A percentile compares a stretch with the other conserved stretches of the same genome.
Conservation (phyloP, 2,888 invertebrate genomes). For the Melipona beecheii region DNA sequence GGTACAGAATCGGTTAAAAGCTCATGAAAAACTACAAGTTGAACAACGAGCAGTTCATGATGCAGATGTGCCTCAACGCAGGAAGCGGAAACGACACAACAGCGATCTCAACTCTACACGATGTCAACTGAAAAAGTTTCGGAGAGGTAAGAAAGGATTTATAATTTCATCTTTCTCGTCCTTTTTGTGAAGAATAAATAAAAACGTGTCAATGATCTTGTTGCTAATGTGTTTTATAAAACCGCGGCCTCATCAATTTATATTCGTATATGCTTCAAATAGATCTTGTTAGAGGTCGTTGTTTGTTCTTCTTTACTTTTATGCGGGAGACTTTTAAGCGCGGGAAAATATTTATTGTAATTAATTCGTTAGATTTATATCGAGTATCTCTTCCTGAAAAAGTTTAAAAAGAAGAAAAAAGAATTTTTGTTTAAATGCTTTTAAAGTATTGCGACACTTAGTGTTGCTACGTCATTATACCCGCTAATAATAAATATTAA, state of each 20-base stretch:
- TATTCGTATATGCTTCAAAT: slow-evolving; percentile 62
- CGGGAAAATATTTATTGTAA: slow-evolving; percentile 6
- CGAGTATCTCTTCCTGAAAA: background rate
- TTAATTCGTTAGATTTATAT: background rate
- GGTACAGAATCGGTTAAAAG: slow-evolving; percentile 34
- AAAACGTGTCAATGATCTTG: slow-evolving; percentile 6
- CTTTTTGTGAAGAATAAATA: background rate
- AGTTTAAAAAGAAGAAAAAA: background rate
- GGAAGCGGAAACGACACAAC: slow-evolving; percentile 76
- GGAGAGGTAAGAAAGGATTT: slow-evolving; percentile 75
- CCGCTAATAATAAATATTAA: slow-evolving; percentile 24
- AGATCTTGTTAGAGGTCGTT: slow-evolving; percentile 64
- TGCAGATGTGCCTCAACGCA: slow-evolving; percentile 57
- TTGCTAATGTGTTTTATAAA: slow-evolving; percentile 9
- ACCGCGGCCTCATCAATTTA: slow-evolving; percentile 43
- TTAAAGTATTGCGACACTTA: background rate
- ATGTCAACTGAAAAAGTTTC: slow-evolving; percentile 71
- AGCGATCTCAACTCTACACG: slow-evolving; percentile 64
- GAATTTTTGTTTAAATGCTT: background rate
- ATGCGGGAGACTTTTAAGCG: slow-evolving; percentile 47
- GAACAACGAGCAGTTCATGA: slow-evolving; percentile 41
- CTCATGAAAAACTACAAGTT: slow-evolving; percentile 25
- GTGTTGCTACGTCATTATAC: background rate
- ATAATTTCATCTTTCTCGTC: slow-evolving; percentile 14
- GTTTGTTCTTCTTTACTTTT: slow-evolving; percentile 25